Conservation (phyloP, 2,888 invertebrate genomes). For the Brachypalpus laphriformis region DNA sequence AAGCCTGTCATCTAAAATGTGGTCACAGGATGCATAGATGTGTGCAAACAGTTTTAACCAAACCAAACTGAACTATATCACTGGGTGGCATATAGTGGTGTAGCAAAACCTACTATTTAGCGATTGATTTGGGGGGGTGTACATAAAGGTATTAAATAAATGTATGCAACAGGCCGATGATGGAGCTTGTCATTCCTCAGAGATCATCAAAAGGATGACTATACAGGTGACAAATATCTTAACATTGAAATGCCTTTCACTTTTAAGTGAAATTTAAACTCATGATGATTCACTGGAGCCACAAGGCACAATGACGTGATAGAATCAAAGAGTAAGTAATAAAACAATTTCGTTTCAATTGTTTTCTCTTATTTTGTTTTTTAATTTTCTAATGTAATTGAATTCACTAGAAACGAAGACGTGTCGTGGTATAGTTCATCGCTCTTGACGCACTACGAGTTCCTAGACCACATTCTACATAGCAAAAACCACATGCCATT, state of each 20-base stretch:
- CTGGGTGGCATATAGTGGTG: no score
- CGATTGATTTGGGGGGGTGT: background rate
- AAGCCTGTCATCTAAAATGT: background rate
- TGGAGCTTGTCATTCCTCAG: background rate
- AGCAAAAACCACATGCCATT: background rate
- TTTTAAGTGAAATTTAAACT: slow-evolving; percentile 1
- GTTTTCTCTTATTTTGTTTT: background rate
- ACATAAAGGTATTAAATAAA: no score
- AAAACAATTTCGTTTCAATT: slow-evolving; percentile 17
- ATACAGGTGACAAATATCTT: background rate
- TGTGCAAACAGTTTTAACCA: background rate
- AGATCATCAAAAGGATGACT: background rate
- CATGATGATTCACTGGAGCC: background rate
- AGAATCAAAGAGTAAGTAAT: background rate
- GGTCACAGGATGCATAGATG: background rate
- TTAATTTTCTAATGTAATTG: background rate
- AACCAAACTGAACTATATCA: no score
- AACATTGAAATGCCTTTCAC: slow-evolving; percentile 16
- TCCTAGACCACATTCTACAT: background rate
- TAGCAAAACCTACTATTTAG: no score
- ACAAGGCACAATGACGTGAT: background rate
- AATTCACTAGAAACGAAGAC: background rate
- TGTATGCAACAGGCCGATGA: background rate
- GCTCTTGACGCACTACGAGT: background rate
- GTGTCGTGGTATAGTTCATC: slow-evolving; percentile 15